A percentile compares a stretch with the other conserved stretches of the same genome.
Evolutionary conservation across 2,113 vertebrate species (phyloP).

Genomic region (Tringa solitaria): DNA sequence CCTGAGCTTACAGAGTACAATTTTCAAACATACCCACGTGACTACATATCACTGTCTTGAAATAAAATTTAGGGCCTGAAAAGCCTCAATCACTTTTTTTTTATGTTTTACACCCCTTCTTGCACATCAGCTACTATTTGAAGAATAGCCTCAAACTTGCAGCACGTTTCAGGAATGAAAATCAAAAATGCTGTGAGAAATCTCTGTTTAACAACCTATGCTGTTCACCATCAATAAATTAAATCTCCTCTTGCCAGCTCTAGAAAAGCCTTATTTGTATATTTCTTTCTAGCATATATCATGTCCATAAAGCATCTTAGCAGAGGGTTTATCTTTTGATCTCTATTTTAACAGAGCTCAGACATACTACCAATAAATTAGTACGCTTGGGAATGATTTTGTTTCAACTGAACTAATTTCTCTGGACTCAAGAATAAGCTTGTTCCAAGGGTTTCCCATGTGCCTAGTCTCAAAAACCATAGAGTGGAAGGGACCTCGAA

Average conservation of each 20-base stretch:
- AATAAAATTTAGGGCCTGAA: background rate
- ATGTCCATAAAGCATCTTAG: background rate
- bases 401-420: background rate
- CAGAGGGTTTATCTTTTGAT: background rate
- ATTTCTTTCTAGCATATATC: background rate
- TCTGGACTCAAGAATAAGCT: background rate
- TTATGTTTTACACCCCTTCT: background rate
- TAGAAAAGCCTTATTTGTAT: background rate
- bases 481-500: background rate
- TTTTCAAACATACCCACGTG: background rate
- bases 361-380: background rate
- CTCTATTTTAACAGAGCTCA: background rate
- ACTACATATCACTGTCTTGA: background rate
- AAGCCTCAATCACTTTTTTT: background rate
- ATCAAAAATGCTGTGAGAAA: background rate
- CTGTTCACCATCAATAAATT: background rate
- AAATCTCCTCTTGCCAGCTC: background rate
- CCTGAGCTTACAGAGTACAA: background rate
- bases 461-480: background rate
- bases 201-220: background rate
- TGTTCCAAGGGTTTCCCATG: background rate
- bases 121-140: background rate
- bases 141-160: background rate
- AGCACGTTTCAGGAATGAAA: background rate
- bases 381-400: background rate